Percentiles rank a stretch among this genome's conserved stretches.
Conservation (phyloP, 1,140 invertebrate species). For the Lasioglossum albipes region DNA sequence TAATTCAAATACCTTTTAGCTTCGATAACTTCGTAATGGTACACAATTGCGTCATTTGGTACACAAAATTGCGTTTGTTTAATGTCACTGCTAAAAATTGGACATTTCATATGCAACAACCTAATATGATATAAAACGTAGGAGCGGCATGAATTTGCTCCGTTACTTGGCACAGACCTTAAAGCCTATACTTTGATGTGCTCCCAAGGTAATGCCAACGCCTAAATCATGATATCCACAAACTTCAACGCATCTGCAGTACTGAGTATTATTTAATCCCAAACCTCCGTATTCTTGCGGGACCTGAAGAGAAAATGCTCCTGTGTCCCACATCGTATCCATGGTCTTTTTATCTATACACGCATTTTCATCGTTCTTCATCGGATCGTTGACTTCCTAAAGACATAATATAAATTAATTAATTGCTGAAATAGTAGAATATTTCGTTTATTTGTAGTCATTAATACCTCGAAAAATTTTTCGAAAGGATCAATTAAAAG, state of each 20-base stretch:
- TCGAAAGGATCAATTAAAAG: slow-evolving; percentile 92
- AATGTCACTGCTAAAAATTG: too few species aligned
- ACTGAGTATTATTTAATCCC: slow-evolving; percentile 95
- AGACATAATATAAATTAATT: slow-evolving; percentile 2
- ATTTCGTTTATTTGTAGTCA: neutral
- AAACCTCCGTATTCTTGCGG: slow-evolving; percentile 90
- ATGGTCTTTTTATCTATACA: slow-evolving; percentile 85
- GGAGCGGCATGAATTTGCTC: too few species aligned
- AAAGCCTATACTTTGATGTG: slow-evolving; percentile 95
- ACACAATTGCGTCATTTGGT: too few species aligned
- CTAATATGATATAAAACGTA: too few species aligned
- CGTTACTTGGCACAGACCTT: slow-evolving; percentile 82
- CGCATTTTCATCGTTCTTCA: slow-evolving; percentile 86
- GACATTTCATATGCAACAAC: too few species aligned
- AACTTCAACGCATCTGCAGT: slow-evolving; percentile 94
- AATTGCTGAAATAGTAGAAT: neutral
- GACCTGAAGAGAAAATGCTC: slow-evolving; percentile 95
- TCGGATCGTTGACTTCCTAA: slow-evolving; percentile 89
- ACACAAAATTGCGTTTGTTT: too few species aligned
- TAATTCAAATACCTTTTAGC: too few species aligned
- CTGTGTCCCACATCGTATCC: slow-evolving; percentile 92
- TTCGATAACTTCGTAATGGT: too few species aligned
- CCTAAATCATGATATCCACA: slow-evolving; percentile 93
- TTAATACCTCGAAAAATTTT: slow-evolving; percentile 91
- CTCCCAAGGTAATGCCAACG: slow-evolving; percentile 92